Evolutionary conservation across 2,888 invertebrate species (phyloP).

Genomic region (Dicyrtomina minuta): DNA sequence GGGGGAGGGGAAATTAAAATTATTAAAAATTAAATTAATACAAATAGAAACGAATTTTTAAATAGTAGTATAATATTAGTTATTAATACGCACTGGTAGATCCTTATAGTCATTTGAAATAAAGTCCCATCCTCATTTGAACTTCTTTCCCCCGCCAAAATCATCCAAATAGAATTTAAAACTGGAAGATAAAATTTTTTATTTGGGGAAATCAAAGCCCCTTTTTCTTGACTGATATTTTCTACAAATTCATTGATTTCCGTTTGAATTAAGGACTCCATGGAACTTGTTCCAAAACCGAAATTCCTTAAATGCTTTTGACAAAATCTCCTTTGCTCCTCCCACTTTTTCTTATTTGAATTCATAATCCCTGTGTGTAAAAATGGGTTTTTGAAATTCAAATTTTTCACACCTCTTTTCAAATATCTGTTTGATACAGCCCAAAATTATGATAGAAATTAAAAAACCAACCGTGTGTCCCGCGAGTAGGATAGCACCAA

Average conservation of each 20-base stretch:
- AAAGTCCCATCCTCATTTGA: neutral
- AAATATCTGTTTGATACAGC: too few species aligned
- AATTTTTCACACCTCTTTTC: too few species aligned
- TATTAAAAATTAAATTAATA: too few species aligned
- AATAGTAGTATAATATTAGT: too few species aligned
- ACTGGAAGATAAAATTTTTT: constrained; percentile 8
- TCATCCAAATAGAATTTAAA: constrained; percentile 1
- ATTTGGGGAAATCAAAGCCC: neutral
- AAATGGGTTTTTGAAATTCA: too few species aligned
- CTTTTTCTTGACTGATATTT: neutral
- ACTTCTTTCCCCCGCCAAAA: constrained; percentile 3
- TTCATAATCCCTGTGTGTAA: too few species aligned
- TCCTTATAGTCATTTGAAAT: too few species aligned
- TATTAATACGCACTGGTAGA: too few species aligned
- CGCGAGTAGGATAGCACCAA: constrained; percentile 1
- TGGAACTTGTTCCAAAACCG: constrained; percentile 4
- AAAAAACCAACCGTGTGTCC: neutral
- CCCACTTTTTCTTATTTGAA: too few species aligned
- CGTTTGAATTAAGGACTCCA: neutral
- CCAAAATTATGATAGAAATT: too few species aligned
- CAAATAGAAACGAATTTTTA: too few species aligned
- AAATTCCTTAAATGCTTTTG: neutral
- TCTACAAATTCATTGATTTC: constrained; percentile 9
- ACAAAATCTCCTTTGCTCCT: constrained; percentile 21
- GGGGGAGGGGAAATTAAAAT: too few species aligned